Base-by-base conservation (phyloP, 2,113 vertebrate genomes). In the Oryctolagus cuniculus region DNA sequence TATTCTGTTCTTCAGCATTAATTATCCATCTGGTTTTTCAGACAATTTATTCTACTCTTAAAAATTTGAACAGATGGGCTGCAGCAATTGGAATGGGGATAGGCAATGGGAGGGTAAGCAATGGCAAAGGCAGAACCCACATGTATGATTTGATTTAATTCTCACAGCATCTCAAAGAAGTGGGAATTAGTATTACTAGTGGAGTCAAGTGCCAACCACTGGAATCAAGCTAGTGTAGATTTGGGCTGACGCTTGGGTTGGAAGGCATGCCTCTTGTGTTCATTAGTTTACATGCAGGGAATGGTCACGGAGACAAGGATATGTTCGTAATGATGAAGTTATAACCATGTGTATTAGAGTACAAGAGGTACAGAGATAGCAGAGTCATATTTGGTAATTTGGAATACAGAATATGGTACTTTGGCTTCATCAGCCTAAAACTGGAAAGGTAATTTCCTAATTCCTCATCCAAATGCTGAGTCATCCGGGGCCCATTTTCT, bases 1-100 rank as follows among this genome's bases (percentile, higher is more conserved):
- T 75, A 24, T 90, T 92, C 51, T 94, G 29, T 90, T 90, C 63
- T 66, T 67, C 21, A 88, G 73, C 73, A 49, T 85, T 94, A 96
- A 96, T 92, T 81, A 88, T 89, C 93, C 89, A 93, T 91, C 95
- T 96, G 93, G 73, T 73, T 93, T 92, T 87, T 75, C 64, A 64
- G 80, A 75, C 73, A 94, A 51, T 91, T 86, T 79, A 93, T 78
- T 94, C 73, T n/a, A 34, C 38, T 16, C 25, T 87, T 63, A 51
- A 94, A 96, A 92, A 82, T 94, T 34, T 66, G 77, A 95, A 89
- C 94, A 97, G 93, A 95, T 95, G 93, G 90, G 31, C 58, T 51
- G 22, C 27, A 49, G 87, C 55, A 78, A 36, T 38, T 78, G 44
- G 85, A 77, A 90, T 49, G 73, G 22, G 64, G 53, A 15, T 92